Conservation (phyloP, 2,888 invertebrate genomes). For the Ormyrus rosae region DNA sequence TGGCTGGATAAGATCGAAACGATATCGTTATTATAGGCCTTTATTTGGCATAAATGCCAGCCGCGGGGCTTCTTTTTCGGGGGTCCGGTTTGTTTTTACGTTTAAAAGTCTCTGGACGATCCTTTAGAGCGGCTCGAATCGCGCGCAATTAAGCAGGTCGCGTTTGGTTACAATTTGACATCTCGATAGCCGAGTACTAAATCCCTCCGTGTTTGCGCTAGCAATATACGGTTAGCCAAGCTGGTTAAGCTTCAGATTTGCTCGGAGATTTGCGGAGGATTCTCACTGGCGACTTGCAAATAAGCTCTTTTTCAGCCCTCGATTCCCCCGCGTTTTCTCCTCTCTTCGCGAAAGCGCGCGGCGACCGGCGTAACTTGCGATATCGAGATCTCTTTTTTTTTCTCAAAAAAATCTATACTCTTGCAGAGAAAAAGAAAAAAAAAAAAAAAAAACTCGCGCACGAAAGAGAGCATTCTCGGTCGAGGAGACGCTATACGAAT, state of each 20-base stretch:
- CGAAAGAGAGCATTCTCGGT: background rate
- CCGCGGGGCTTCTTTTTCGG: too few relatives aligned
- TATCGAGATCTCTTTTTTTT: background rate
- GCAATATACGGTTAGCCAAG: slow-evolving; percentile 35
- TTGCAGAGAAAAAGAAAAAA: background rate
- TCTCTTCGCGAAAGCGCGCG: background rate
- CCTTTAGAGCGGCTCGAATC: background rate
- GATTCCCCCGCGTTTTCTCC: background rate
- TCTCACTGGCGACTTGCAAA: slow-evolving; percentile 34
- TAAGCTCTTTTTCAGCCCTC: slow-evolving; percentile 30
- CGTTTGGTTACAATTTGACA: background rate
- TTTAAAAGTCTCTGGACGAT: background rate
- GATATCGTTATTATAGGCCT: slow-evolving; percentile 20
- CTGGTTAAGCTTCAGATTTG: slow-evolving; percentile 48
- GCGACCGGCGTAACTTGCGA: background rate
- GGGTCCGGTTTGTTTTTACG: too few relatives aligned
- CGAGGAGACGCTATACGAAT: background rate
- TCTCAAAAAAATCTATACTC: slow-evolving; percentile 6
- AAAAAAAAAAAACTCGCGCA: background rate
- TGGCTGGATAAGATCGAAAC: slow-evolving; percentile 25
- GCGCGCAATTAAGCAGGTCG: background rate
- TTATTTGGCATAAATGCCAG: background rate
- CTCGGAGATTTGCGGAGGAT: slow-evolving; percentile 46
- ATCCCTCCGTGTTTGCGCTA: slow-evolving; percentile 42
- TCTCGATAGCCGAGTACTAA: slow-evolving; percentile 18